Evolutionary conservation across 2,888 invertebrate species (phyloP).

Genomic region (Oxytorus armatus): DNA sequence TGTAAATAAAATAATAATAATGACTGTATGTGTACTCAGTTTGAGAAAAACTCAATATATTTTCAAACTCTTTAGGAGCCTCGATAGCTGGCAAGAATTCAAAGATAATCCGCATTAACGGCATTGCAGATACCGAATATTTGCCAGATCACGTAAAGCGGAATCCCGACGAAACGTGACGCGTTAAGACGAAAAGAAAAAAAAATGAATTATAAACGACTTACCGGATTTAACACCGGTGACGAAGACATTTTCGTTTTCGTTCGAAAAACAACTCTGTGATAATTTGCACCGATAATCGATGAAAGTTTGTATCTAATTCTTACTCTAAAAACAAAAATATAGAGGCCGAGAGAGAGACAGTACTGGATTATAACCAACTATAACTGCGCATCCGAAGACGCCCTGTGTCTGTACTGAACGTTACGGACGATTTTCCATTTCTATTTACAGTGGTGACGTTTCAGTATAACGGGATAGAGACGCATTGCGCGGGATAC

Average conservation of each 20-base stretch:
- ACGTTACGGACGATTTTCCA: constrained; percentile 62
- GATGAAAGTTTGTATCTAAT: constrained; percentile 7
- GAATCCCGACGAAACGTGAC: constrained; percentile 8
- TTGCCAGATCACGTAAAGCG: constrained; percentile 34
- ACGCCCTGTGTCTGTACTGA: constrained; percentile 66
- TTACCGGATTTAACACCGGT: constrained; percentile 82
- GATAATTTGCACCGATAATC: neutral
- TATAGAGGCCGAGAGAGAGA: constrained; percentile 1
- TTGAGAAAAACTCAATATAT: neutral
- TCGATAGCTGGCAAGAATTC: constrained; percentile 11
- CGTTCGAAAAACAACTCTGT: neutral
- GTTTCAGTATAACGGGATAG: constrained; percentile 64
- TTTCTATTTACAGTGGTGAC: constrained; percentile 81
- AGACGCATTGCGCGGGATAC: neutral
- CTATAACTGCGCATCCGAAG: constrained; percentile 66
- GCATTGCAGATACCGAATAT: constrained; percentile 40
- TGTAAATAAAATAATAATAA: neutral
- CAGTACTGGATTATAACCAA: constrained; percentile 28
- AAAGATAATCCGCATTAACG: constrained; percentile 13
- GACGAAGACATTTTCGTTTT: constrained; percentile 75
- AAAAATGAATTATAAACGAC: constrained; percentile 63
- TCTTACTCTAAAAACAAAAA: constrained; percentile 1
- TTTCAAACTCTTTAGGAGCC: neutral
- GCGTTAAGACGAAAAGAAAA: neutral
- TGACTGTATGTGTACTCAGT: neutral